Conservation (phyloP, 2,888 invertebrate genomes). For the Chaetoderma sp. region DNA sequence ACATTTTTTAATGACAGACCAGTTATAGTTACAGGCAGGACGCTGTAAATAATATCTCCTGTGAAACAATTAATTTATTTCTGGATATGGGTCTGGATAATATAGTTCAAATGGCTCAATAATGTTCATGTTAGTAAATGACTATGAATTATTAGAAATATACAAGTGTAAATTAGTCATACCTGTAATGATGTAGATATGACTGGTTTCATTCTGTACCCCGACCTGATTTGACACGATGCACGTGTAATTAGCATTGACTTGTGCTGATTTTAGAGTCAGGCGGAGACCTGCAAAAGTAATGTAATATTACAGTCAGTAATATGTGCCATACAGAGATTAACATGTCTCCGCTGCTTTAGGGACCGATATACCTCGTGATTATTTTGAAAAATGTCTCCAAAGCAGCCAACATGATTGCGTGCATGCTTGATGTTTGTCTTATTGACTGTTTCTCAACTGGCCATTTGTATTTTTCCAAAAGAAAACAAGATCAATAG, state of each 20-base stretch:
- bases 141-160: background rate
- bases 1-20: background rate
- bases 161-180: slow-evolving; percentile 5
- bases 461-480: too few relatives aligned
- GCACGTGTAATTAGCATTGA: slow-evolving; percentile 52
- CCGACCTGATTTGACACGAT: slow-evolving; percentile 53
- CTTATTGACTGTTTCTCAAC: too few relatives aligned
- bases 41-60: background rate
- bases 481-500: too few relatives aligned
- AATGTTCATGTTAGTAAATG: background rate
- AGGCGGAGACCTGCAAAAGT: too few relatives aligned
- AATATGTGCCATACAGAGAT: too few relatives aligned
- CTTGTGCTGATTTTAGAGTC: slow-evolving; percentile 34
- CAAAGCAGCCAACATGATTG: too few relatives aligned
- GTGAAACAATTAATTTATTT: background rate
- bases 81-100: background rate
- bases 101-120: background rate
- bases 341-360: too few relatives aligned
- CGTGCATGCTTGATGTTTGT: too few relatives aligned
- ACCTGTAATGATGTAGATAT: slow-evolving; percentile 47
- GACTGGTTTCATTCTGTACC: slow-evolving; percentile 40
- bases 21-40: background rate
- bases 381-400: too few relatives aligned
- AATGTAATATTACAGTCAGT: too few relatives aligned
- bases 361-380: too few relatives aligned